Base-by-base conservation (phyloP, 2,888 invertebrate species). In the Desoria tigrina region DNA sequence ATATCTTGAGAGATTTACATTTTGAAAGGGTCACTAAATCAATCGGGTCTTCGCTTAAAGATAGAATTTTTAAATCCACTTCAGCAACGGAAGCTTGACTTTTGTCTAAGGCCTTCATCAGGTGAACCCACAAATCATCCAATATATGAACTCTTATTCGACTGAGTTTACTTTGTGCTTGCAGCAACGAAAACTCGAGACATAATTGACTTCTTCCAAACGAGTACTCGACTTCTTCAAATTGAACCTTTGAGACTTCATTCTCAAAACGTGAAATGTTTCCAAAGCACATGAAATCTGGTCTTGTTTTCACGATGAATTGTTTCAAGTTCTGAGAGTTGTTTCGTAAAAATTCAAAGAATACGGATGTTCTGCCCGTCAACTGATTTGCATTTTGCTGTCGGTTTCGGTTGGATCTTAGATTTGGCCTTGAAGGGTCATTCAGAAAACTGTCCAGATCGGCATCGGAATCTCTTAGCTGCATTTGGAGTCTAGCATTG, bases 161-260 rank as follows among this genome's bases (percentile, higher is more conserved):
- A 23, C 18, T 42, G 26, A 70, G 39, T 27, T 67, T 65, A 2
- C 14, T 32, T 55, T 70, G 70, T 1, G 58, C 51, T 45, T 51
- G 21, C 3, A 70, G 57, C 4, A 70, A 58, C 14, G 49, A 11
- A 18, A 63, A 58, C 32, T 70, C 70, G 11, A 51, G 39, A 18
- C 60, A 65, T 9, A 68, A n/a, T 49, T 65, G 42, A 23, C 60
- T 65, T 42, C 70, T 56, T 21, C 70, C 70, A 50, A 70, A 70
- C 7, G 67, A 67, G 45, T 68, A 70, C 11, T 70, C 67, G 16
- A 70, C 14, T 18, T 70, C 67, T 61, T 70, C 70, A 50, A 70
- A 65, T 53, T 70, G 70, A 27, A 70, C 39, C 18, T 65, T 65
- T 55, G 23, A 21, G 1, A 53, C 23, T 18, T 68, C 68, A 32